A percentile compares a stretch with the other conserved stretches of the same genome.
phyloP scores from a whole-genome alignment of 2,113 vertebrate genomes.

The Castor canadensis region DNA sequence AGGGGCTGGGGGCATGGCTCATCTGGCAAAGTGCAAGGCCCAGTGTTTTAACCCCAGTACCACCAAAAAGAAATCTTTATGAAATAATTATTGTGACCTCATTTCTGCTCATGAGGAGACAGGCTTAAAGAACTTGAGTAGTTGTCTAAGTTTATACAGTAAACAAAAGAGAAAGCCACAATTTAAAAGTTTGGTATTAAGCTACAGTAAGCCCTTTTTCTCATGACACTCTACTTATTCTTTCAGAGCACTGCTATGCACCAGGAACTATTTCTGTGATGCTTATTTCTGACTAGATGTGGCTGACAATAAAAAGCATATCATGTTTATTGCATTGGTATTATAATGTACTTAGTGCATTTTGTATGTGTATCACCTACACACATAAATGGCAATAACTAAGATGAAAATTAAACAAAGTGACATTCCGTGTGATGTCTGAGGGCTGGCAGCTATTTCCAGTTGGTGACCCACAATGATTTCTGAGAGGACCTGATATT shows the following conservation, averaged over 20 bases:
- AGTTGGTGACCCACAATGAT: background rate
- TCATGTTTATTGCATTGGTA: no score
- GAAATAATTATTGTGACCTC: background rate
- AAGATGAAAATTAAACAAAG: background rate
- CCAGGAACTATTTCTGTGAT: background rate
- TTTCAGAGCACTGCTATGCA: background rate
- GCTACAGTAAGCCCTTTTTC: background rate
- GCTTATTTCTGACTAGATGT: background rate
- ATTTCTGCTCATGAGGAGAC: background rate
- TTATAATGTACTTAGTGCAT: no score
- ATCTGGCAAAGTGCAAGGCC: no score
- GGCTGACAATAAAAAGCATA: background rate
- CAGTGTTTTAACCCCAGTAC: no score
- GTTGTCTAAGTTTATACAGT: background rate
- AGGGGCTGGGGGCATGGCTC: no score
- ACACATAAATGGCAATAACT: background rate
- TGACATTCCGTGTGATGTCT: no score
- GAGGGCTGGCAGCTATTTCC: background rate
- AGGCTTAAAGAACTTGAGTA: background rate
- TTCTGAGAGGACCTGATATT: background rate
- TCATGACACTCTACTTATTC: fast-evolving
- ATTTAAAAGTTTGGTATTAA: background rate
- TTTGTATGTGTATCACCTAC: no score
- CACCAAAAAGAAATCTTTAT: background rate
- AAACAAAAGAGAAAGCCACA: background rate